A percentile compares a stretch with the other conserved stretches of the same genome.
These are phyloP conservation scores for Drosophila birchii DNA, from an alignment of 2,888 invertebrate species.

Conservation along the genomic window DNA sequence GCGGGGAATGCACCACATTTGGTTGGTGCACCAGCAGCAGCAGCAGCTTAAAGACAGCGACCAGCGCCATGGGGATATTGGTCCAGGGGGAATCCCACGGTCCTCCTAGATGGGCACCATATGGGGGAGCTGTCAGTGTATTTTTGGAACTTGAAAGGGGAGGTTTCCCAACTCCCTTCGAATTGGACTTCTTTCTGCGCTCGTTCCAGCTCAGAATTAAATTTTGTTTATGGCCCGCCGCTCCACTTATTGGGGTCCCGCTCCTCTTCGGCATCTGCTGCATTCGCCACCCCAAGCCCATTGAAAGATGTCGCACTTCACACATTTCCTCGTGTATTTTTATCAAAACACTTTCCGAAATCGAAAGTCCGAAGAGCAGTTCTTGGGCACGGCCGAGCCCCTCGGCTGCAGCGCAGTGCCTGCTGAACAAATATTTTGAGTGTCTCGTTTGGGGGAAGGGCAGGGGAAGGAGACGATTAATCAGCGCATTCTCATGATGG, in stretches of 20 bases:
- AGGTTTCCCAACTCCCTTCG: background rate
- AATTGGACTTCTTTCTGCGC: background rate
- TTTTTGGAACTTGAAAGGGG: slow-evolving; percentile 24
- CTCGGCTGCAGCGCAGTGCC: slow-evolving; percentile 7
- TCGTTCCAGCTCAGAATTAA: slow-evolving; percentile 7
- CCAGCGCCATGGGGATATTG: slow-evolving; percentile 1
- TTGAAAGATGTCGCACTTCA: slow-evolving; percentile 44
- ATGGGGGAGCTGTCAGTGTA: slow-evolving; percentile 15
- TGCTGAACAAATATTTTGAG: slow-evolving; percentile 58
- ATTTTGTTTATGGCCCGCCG: slow-evolving; percentile 36
- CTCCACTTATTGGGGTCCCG: slow-evolving; percentile 4
- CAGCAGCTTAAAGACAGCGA: background rate
- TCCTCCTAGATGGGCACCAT: slow-evolving; percentile 22
- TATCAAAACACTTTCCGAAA: slow-evolving; percentile 58
- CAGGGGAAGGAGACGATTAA: slow-evolving; percentile 8
- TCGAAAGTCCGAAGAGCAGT: slow-evolving; percentile 14
- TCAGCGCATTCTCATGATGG: slow-evolving; percentile 10
- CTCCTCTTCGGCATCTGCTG: background rate
- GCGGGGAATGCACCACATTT: slow-evolving; percentile 2
- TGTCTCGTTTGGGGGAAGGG: slow-evolving; percentile 30
- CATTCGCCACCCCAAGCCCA: slow-evolving; percentile 12
- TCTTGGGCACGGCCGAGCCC: slow-evolving; percentile 5
- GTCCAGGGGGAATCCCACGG: slow-evolving; percentile 29
- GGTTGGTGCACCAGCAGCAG: background rate
- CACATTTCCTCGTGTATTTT: slow-evolving; percentile 61